Conservation (phyloP, 1,140 invertebrate species). For the Atta cephalotes region DNA sequence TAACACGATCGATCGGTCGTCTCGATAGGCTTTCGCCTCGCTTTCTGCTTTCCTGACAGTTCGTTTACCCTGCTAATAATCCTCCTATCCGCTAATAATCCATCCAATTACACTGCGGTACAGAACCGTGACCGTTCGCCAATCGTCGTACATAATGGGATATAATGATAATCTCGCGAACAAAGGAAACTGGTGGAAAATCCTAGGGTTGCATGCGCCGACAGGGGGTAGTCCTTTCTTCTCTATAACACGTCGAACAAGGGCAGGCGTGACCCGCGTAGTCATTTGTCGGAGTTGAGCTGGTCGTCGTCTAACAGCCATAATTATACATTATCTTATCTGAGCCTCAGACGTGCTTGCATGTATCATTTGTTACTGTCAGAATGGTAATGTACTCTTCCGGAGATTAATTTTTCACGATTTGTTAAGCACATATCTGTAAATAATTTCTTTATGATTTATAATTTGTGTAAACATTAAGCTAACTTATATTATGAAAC, state of each 20-base stretch:
- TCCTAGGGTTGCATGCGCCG: slow-evolving; percentile 82
- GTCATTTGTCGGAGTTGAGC: not conserved
- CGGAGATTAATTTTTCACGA: not conserved
- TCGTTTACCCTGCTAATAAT: slow-evolving; percentile 79
- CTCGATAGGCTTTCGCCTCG: slow-evolving; percentile 44
- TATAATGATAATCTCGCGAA: slow-evolving; percentile 84
- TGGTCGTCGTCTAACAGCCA: not conserved
- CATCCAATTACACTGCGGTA: slow-evolving; percentile 40
- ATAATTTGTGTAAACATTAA: not conserved
- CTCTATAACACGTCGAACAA: slow-evolving; percentile 70
- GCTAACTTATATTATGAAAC: not conserved
- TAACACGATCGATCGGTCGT: slow-evolving; percentile 38
- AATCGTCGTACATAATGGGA: slow-evolving; percentile 79
- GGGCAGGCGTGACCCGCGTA: slow-evolving; percentile 52
- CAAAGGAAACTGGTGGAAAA: slow-evolving; percentile 85
- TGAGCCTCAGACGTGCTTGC: not conserved
- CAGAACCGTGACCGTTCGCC: slow-evolving; percentile 58
- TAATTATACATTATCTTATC: not conserved
- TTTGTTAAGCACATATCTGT: not conserved
- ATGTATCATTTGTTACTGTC: not conserved
- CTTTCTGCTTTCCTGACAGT: slow-evolving; percentile 80
- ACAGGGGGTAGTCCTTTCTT: slow-evolving; percentile 79
- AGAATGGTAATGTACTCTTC: not conserved
- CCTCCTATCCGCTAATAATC: slow-evolving; percentile 75
- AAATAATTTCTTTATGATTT: not conserved